Base-by-base conservation (phyloP, 2,797 vertebrate species). In the Lacerta viridis region DNA sequence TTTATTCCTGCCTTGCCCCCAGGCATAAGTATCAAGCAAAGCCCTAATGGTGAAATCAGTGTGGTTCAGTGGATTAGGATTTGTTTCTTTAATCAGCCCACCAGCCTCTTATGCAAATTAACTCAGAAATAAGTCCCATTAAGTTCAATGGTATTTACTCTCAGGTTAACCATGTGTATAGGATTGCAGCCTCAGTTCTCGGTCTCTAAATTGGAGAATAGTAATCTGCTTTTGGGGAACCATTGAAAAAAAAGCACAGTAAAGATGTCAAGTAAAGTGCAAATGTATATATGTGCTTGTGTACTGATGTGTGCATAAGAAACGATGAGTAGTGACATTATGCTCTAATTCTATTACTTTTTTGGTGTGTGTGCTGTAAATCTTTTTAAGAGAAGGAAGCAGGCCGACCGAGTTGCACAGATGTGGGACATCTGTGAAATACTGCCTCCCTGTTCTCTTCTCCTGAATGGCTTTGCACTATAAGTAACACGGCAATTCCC, bases 1-100 rank as follows among this genome's bases (percentile, higher is more conserved):
- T 88, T 88, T 80, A n/a, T 50, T 80, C 25, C n/a, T 61, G 66
- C 25, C 27, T 68, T 86, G 80, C 71, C 77, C 66, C 25, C 68
- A 66, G 71, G 43, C 79, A 59, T 72, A 80, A 29, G 61, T 61
- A 74, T 61, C 33, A 33, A 77, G 13, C 25, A 83, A 23, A 39
- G 33, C 6, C 43, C 43, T 27, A 20, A 55, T 80, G 20, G 10
- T 69, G 43, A 83, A 77, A 39, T 83, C 25, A 82, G 13, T 33
- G 18, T 82, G 79, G 13, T 81, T 10, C 41, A 29, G 11, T 33
- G 20, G 50, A 59, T 29, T 10, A 36, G 33, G 29, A 77, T 76
- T 76, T 76, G 23, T 20, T 15, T 88, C 1, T 68, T 82, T 39
- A 88, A 18, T 20, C 59, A 11, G 1, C 39, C 75, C 61, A 46